A percentile compares a stretch with the other conserved stretches of the same genome.
phyloP scores from a whole-genome alignment of 2,797 vertebrate genomes.

The Anabacerthia variegaticeps region DNA sequence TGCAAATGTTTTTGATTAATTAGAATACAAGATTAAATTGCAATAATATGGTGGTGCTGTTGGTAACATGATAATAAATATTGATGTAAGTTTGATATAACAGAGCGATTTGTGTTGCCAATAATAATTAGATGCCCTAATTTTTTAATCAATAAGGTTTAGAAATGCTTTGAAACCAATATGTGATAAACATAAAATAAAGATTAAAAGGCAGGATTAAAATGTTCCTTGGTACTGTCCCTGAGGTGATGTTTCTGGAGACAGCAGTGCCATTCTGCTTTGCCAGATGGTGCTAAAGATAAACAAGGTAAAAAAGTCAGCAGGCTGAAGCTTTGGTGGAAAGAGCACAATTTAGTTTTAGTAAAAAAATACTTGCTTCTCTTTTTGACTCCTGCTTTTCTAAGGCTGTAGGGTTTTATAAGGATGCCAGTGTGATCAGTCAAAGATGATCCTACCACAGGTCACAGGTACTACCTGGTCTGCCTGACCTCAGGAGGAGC shows the following conservation, averaged over 20 bases:
- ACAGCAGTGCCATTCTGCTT: not conserved
- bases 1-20: not conserved
- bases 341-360: not conserved
- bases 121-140: not conserved
- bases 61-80: not conserved
- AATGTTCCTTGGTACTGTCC: not conserved
- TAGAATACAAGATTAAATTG: not conserved
- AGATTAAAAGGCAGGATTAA: not conserved
- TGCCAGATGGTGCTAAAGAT: not conserved
- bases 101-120: not conserved
- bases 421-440: not conserved
- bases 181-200: not conserved
- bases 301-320: not conserved
- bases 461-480: not conserved
- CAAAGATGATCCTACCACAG: not conserved
- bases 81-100: not conserved
- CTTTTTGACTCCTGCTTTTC: not conserved
- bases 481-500: not conserved
- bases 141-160: conserved; percentile 12
- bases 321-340: not conserved
- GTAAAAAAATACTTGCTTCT: not conserved
- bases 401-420: not conserved
- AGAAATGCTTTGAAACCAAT: not conserved
- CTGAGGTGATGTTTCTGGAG: not conserved
- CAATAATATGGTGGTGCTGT: not conserved